These are phyloP conservation scores for Drosophila kohkoa DNA, from an alignment of 1,140 invertebrate species.

Conservation along the genomic window DNA sequence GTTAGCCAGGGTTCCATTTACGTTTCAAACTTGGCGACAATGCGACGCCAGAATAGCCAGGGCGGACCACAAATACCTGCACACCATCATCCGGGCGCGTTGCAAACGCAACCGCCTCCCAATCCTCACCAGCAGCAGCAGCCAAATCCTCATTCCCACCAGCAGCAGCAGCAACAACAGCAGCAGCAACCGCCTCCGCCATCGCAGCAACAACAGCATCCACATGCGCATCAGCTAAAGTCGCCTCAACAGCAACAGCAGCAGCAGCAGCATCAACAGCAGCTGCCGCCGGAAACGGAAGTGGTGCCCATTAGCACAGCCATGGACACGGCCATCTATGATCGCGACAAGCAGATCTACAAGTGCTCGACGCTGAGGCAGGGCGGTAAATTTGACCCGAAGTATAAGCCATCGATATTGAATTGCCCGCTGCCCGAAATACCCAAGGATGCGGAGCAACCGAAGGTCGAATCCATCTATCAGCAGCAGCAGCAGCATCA, in stretches of 20 bases:
- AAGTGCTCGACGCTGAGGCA: conserved; percentile 83
- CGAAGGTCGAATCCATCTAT: conserved; percentile 78
- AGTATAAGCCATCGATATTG: conserved; percentile 83
- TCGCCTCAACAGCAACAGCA: conserved; percentile 41
- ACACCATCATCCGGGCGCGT: conserved; percentile 64
- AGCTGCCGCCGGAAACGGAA: conserved; percentile 58
- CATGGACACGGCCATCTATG: conserved; percentile 78
- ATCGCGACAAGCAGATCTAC: conserved; percentile 84
- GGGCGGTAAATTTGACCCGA: conserved; percentile 84
- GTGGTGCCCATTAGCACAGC: conserved; percentile 68
- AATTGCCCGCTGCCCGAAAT: conserved; percentile 84
- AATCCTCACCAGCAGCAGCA: conserved; percentile 56
- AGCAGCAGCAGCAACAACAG: conserved; percentile 71
- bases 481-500: conserved; percentile 73
- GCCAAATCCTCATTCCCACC: conserved; percentile 31
- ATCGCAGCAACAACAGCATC: conserved; percentile 48
- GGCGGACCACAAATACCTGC: conserved; percentile 71
- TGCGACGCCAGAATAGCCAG: conserved; percentile 80
- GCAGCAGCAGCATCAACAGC: conserved; percentile 55
- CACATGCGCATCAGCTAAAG: conserved; percentile 26
- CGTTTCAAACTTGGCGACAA: conserved; percentile 81
- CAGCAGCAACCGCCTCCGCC: conserved; percentile 58
- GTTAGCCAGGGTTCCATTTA: conserved; percentile 81
- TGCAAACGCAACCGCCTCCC: conserved; percentile 59
- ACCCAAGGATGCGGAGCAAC: conserved; percentile 81